Evolutionary conservation across 2,113 vertebrate species (phyloP), one percentile per base, ranked within the genome.

Genomic region (Equus przewalskii): DNA sequence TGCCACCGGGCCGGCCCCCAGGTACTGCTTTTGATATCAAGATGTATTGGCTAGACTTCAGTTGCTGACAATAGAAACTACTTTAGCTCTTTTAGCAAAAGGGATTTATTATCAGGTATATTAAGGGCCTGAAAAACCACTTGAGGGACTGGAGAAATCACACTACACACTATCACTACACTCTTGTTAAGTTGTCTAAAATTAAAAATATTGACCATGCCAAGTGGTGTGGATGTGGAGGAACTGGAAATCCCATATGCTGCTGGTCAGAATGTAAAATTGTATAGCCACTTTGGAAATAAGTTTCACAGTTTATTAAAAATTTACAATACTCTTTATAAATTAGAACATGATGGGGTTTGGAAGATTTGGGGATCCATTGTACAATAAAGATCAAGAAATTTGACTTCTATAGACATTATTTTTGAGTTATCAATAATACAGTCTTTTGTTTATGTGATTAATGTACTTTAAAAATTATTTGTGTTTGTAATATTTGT

Each of bases 401-500:
- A 75, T 81, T 86, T 91, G 60, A 94, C 58, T 87, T 80, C 21
- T 67, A 41, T 67, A 86, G 44, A 46, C 28, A 64, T 51, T 64
- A 96, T 41, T 84, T 85, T 95, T 83, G 44, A 91, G 16, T 92
- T 76, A 75, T 56, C 56, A 73, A 46, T 69, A 67, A 28, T 89
- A 41, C 0, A 36, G 24, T 69, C 51, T 46, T 92, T 80, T 79
- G 24, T 84, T 85, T 79, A 46, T 96, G 3, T 62, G 62, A 78
- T 70, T 64, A 70, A 69, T 54, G 16, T 73, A 60, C 7, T 69
- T 93, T 54, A 86, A 95, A 80, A 51, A 82, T 51, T 58, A 6
- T n/a, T 58, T 83, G 51, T 72, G 21, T 94, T 96, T 76, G 3
- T 95, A 70, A 62, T 87, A 58, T 72, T 92, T 76, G 69, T 83